Percentiles rank a stretch among this genome's conserved stretches.
Evolutionary conservation across 1,140 invertebrate species (phyloP).

Genomic region (Ganaspis sp.): DNA sequence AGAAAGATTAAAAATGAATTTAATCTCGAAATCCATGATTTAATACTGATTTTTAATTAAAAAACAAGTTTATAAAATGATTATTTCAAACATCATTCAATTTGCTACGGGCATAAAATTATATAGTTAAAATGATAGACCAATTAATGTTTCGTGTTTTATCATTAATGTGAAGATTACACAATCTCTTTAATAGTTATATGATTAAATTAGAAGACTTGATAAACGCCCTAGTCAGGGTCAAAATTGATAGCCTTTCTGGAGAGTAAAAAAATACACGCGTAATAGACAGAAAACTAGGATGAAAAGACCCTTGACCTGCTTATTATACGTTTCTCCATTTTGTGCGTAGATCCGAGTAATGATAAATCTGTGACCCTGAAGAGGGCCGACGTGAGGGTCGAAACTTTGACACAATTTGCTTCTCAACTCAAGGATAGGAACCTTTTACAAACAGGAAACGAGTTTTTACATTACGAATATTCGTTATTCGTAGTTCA

Average conservation of each 20-base stretch:
- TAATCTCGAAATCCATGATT: too few species aligned
- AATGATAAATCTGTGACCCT: neutral
- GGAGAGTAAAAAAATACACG: neutral
- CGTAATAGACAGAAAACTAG: slow-evolving; percentile 8
- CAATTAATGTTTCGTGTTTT: neutral
- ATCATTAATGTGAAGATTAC: neutral
- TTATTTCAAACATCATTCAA: too few species aligned
- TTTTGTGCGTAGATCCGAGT: slow-evolving; percentile 6
- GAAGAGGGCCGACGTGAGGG: slow-evolving; percentile 12
- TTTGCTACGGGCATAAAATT: neutral
- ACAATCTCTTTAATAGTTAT: neutral
- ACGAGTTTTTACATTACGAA: neutral
- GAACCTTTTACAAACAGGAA: slow-evolving; percentile 3
- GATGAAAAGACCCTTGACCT: slow-evolving; percentile 12
- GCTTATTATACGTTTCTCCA: slow-evolving; percentile 14
- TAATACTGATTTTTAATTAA: too few species aligned
- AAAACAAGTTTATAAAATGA: too few species aligned
- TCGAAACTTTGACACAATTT: slow-evolving; percentile 23
- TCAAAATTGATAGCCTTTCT: slow-evolving; percentile 7
- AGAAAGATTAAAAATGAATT: too few species aligned
- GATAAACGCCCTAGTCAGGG: slow-evolving; percentile 4
- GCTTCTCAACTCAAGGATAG: neutral
- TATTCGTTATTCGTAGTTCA: neutral
- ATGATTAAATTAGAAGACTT: neutral
- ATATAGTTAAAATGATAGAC: neutral